Base-by-base conservation (phyloP, 2,113 vertebrate genomes). In the Gasterosteus aculeatus region DNA sequence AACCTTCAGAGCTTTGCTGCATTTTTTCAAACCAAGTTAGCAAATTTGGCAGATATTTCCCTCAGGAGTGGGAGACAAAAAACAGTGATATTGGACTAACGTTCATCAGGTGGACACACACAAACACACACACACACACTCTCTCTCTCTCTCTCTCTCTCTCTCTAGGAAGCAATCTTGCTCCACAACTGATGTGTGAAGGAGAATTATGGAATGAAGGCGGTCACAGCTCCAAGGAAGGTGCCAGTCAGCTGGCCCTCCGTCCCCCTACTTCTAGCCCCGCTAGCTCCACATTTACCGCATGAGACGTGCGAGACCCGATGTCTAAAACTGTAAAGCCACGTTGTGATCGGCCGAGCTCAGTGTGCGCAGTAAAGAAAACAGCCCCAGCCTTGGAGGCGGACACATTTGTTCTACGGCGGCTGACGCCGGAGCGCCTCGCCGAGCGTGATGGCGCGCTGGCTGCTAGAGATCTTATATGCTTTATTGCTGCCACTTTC, bases 401-500 rank as follows among this genome's bases (percentile, higher is more conserved):
- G 69, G 69, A 77, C 75, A 85, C 61, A 79, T 83, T 82, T 72
- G 76, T 77, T 85, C 75, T 81, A 29, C 26, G 38, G 78, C 59
- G 77, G 80, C 72, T 68, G 74, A 82, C 85, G 81, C 10, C 60
- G 72, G 74, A 67, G 81, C 86, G 84, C 81, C 78, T 84, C 61
- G 65, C 81, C 42, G 84, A 80, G 84, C 80, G 75, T 75, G 72
- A 85, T 82, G 63, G 70, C 57, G 80, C 69, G 51, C 77, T 53
- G 65, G 85, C 82, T 85, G 87, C 83, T 81, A 81, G 85, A 83
- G 87, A 89, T 91, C 93, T 90, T 85, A 84, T 78, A 80, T 91
- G 88, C 70, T 93, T 93, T 93, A 93, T 92, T 89, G 89, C 92
- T 77, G 53, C 81, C 88, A 92, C 89, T 92, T 88, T 89, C 89